phyloP scores from a whole-genome alignment of 1,140 invertebrate species.

The Streblospio benedicti region DNA sequence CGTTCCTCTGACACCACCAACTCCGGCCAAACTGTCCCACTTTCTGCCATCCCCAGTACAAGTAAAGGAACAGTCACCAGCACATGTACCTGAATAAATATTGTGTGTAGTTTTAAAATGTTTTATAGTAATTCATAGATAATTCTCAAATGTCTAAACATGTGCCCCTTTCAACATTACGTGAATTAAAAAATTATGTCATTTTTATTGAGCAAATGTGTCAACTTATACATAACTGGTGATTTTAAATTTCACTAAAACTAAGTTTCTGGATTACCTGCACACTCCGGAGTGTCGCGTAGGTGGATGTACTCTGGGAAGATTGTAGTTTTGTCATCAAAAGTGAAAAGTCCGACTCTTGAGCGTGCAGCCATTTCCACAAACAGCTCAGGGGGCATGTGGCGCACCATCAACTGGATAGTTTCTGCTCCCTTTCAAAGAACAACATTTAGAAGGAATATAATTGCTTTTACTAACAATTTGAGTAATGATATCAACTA shows the following conservation, averaged over 20 bases:
- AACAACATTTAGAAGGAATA: no score
- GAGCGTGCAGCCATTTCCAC: background rate
- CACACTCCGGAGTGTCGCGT: background rate
- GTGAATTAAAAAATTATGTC: no score
- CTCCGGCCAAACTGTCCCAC: background rate
- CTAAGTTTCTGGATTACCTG: no score
- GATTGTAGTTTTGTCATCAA: slow-evolving; percentile 1
- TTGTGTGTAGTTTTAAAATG: no score
- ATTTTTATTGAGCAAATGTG: no score
- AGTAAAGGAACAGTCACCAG: background rate
- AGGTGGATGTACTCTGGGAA: background rate
- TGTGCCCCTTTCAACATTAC: no score
- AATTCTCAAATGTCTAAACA: no score
- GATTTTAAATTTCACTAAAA: no score
- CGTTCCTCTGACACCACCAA: background rate
- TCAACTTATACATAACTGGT: no score
- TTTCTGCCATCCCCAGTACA: background rate
- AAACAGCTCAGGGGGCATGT: background rate
- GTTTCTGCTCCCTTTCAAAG: background rate
- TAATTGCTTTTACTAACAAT: no score
- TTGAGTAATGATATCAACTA: no score
- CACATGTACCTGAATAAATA: background rate
- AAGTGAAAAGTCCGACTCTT: background rate
- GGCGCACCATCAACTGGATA: background rate
- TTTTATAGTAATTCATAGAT: no score